These are phyloP conservation scores for Lordiphosa fenestrarum DNA, from an alignment of 2,888 invertebrate genomes.

Conservation along the genomic window DNA sequence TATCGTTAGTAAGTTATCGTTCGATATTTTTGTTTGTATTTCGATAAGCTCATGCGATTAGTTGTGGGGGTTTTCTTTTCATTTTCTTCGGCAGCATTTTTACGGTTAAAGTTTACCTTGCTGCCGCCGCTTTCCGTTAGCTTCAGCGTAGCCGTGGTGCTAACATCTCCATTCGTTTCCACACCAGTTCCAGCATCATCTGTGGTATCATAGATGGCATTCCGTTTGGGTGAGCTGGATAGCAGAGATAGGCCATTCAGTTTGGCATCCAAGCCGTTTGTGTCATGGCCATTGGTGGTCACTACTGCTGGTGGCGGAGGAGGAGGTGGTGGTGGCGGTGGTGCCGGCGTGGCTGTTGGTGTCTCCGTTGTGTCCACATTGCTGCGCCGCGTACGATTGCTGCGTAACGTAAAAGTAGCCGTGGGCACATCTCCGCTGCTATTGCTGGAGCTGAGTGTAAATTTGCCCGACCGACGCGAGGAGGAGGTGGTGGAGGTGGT, in stretches of 20 bases:
- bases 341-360: constrained; percentile 37
- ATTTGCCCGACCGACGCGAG: constrained; percentile 40
- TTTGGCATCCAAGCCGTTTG: constrained; percentile 59
- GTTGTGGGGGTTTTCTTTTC: constrained; percentile 13
- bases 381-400: constrained; percentile 55
- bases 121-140: constrained; percentile 45
- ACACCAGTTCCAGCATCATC: constrained; percentile 46
- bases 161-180: constrained; percentile 41
- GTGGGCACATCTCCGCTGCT: constrained; percentile 74
- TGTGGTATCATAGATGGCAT: constrained; percentile 66
- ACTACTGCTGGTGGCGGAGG: constrained; percentile 14
- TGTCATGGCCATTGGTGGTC: constrained; percentile 13
- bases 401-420: constrained; percentile 74
- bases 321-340: constrained; percentile 8
- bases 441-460: constrained; percentile 54
- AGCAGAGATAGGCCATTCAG: constrained; percentile 58
- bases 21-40: background rate
- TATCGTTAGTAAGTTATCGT: background rate
- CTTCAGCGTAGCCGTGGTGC: constrained; percentile 52
- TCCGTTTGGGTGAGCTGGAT: constrained; percentile 58
- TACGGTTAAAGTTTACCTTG: constrained; percentile 52
- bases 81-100: constrained; percentile 1
- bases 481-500: constrained; percentile 5
- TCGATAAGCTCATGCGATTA: constrained; percentile 27
- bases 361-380: constrained; percentile 26